Evolutionary conservation across 2,888 invertebrate genomes (phyloP).

Genomic region (Lottia scabra): DNA sequence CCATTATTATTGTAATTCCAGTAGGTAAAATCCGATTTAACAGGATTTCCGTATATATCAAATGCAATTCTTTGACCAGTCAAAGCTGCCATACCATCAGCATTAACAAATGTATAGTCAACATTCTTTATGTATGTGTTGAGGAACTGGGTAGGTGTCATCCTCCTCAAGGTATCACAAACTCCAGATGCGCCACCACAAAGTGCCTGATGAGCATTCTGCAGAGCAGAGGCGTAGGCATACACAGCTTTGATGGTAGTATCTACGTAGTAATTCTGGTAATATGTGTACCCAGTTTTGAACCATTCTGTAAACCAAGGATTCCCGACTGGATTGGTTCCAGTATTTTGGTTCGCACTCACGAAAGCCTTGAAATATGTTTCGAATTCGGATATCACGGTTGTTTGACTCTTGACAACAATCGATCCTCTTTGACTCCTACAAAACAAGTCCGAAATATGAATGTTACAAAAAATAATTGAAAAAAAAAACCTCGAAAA

Average conservation of each 20-base stretch:
- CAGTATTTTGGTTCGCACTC: slow-evolving; percentile 28
- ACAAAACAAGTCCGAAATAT: neutral
- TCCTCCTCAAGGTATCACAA: slow-evolving; percentile 37
- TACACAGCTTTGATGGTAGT: slow-evolving; percentile 55
- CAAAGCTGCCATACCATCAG: slow-evolving; percentile 38
- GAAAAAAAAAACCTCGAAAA: too few species aligned
- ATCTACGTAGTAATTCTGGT: slow-evolving; percentile 42
- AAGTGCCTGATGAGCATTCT: slow-evolving; percentile 36
- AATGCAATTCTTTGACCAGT: slow-evolving; percentile 41
- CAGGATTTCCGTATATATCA: slow-evolving; percentile 53
- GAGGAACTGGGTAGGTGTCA: slow-evolving; percentile 47
- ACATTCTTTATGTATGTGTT: slow-evolving; percentile 39
- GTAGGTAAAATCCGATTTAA: slow-evolving; percentile 37
- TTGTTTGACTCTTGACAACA: slow-evolving; percentile 36
- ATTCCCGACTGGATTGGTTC: slow-evolving; percentile 43
- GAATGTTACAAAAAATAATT: neutral
- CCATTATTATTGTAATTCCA: slow-evolving; percentile 52
- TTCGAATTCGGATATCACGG: slow-evolving; percentile 48
- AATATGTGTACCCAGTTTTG: slow-evolving; percentile 32
- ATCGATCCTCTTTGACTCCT: slow-evolving; percentile 42
- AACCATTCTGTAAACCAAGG: slow-evolving; percentile 64
- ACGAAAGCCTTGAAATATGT: slow-evolving; percentile 44
- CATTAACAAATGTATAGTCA: slow-evolving; percentile 40
- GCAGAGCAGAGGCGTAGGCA: slow-evolving; percentile 56
- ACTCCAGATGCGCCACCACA: slow-evolving; percentile 38